Conservation (phyloP, 1,140 invertebrate genomes). For the Drosophila jambulina region DNA sequence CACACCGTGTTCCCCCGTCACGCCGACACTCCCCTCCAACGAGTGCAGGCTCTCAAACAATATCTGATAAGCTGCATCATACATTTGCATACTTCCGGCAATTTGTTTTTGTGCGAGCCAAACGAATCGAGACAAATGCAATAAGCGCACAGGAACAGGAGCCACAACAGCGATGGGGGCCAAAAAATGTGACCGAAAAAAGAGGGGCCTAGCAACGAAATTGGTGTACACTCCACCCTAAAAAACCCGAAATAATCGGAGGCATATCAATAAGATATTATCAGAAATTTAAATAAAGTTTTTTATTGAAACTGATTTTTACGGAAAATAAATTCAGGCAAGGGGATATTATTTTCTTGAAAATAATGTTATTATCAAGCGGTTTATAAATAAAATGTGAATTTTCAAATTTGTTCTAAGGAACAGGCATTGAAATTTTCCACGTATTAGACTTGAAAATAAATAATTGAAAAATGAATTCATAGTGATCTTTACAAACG, state of each 20-base stretch:
- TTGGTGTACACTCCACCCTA: neutral
- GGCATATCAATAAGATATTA: constrained; percentile 5
- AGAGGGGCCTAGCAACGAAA: neutral
- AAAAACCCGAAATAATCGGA: neutral
- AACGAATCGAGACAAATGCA: constrained; percentile 83
- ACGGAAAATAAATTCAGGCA: neutral
- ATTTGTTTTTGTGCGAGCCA: constrained; percentile 80
- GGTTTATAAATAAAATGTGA: neutral
- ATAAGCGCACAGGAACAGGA: constrained; percentile 63
- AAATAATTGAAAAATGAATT: no score
- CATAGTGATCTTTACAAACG: neutral
- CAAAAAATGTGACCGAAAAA: constrained; percentile 17
- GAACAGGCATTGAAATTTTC: no score
- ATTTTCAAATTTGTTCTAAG: neutral
- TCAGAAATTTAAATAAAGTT: neutral
- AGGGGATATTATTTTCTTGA: neutral
- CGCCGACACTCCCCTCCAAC: neutral
- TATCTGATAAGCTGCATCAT: constrained; percentile 83
- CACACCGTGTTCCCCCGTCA: neutral
- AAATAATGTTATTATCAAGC: neutral
- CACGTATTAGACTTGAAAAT: no score
- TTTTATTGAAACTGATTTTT: neutral
- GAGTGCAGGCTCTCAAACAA: constrained; percentile 70
- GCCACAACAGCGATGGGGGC: constrained; percentile 5
- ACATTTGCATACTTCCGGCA: constrained; percentile 82